phyloP scores from a whole-genome alignment of 1,140 invertebrate species.

The Drosophila trapezifrons region DNA sequence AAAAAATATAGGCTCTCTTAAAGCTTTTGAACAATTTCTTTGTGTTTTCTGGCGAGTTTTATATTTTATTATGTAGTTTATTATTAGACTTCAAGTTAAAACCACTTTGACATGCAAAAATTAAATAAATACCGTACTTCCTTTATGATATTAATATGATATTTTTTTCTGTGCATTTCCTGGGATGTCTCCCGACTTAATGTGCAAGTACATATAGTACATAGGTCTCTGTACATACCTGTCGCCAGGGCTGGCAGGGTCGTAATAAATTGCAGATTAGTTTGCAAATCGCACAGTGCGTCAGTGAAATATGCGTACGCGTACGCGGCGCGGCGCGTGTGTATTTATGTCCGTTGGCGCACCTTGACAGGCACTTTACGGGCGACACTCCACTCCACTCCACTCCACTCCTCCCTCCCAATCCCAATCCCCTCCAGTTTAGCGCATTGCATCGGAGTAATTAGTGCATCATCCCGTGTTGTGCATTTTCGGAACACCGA shows the following conservation, averaged over 20 bases:
- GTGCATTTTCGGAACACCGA: constrained; percentile 41
- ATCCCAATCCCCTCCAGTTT: constrained; percentile 34
- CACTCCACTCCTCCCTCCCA: not conserved
- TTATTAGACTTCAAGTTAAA: not conserved
- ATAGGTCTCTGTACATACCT: constrained; percentile 48
- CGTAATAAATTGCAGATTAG: constrained; percentile 79
- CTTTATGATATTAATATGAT: not conserved
- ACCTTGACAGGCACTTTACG: constrained; percentile 55
- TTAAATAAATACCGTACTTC: not conserved
- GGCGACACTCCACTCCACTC: not conserved
- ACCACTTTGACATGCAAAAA: not conserved
- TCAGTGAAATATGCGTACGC: constrained; percentile 57
- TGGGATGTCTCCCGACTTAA: constrained; percentile 1
- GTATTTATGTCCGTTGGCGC: constrained; percentile 31
- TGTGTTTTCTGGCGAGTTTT: not conserved
- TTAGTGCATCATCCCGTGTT: constrained; percentile 76
- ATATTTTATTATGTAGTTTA: not conserved
- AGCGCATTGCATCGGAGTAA: constrained; percentile 61
- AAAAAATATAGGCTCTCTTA: no score
- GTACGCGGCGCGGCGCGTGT: not conserved
- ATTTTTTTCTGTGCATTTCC: not conserved
- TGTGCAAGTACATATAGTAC: constrained; percentile 12
- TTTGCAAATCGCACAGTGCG: constrained; percentile 74
- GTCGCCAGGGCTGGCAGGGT: constrained; percentile 58
- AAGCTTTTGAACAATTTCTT: no score